A percentile compares a stretch with the other conserved stretches of the same genome.
These are phyloP conservation scores for Encarsia formosa DNA, from an alignment of 2,888 invertebrate genomes.

Conservation along the genomic window DNA sequence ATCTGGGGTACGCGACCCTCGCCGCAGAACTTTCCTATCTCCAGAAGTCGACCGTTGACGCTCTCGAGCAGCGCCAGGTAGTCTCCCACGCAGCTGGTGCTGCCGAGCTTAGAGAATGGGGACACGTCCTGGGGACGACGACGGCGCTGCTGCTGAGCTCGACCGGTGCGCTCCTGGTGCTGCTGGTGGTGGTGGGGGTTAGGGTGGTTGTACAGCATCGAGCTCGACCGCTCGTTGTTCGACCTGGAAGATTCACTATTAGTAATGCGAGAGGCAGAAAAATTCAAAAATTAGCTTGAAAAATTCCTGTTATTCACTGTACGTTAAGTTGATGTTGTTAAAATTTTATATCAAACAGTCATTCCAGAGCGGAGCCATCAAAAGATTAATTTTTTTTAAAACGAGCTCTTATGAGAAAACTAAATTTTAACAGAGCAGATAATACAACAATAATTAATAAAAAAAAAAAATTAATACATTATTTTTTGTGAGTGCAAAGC, in stretches of 20 bases:
- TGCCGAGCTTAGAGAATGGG: constrained; percentile 6
- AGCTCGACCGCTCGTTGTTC: not conserved
- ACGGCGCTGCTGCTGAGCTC: constrained; percentile 20
- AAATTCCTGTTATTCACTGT: too few relatives aligned
- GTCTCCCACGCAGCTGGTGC: constrained; percentile 37
- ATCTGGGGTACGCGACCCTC: constrained; percentile 40
- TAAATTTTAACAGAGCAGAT: too few relatives aligned
- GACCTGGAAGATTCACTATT: constrained; percentile 5
- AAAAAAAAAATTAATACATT: too few relatives aligned
- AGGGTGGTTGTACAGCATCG: not conserved
- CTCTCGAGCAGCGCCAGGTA: constrained; percentile 39
- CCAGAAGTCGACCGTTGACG: constrained; percentile 37
- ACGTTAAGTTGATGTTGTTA: too few relatives aligned
- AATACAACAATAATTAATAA: too few relatives aligned
- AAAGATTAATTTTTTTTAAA: too few relatives aligned
- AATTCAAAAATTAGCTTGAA: too few relatives aligned
- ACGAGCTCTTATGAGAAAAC: too few relatives aligned
- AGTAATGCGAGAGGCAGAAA: too few relatives aligned
- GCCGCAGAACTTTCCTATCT: constrained; percentile 41
- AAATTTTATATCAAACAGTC: too few relatives aligned
- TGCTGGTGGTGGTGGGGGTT: constrained; percentile 4
- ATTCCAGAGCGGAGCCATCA: too few relatives aligned
- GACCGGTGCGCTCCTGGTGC: constrained; percentile 16
- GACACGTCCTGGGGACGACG: constrained; percentile 20
- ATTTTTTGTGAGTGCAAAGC: too few relatives aligned